Percentiles rank a stretch among this genome's conserved stretches.
phyloP scores from a whole-genome alignment of 1,140 invertebrate species.

The Drosophila simulans region DNA sequence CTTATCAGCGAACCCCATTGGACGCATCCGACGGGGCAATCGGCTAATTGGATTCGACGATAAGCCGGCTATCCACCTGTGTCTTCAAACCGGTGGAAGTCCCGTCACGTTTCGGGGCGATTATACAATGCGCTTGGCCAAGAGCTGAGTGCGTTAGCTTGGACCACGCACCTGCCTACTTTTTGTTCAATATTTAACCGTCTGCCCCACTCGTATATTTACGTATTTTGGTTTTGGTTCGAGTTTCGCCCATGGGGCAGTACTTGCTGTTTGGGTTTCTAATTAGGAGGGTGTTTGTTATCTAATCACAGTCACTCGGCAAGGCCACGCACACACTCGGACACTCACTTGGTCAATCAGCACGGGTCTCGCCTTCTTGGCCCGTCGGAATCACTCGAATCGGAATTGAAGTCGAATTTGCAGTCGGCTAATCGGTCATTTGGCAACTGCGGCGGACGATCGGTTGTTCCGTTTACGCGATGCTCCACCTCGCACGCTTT shows the following conservation, averaged over 20 bases:
- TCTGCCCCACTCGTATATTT: background rate
- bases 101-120: conserved; percentile 61
- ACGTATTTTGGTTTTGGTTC: conserved; percentile 31
- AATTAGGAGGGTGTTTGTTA: conserved; percentile 66
- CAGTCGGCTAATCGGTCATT: conserved; percentile 10
- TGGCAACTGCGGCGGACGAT: conserved; percentile 24
- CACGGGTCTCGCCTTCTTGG: conserved; percentile 17
- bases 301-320: conserved; percentile 69
- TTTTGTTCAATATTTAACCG: conserved; percentile 3
- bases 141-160: conserved; percentile 37
- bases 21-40: conserved; percentile 12
- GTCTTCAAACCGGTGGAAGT: conserved; percentile 22
- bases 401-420: background rate
- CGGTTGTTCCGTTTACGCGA: conserved; percentile 55
- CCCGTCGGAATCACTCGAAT: conserved; percentile 6
- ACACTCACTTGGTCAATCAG: conserved; percentile 39
- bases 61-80: conserved; percentile 26
- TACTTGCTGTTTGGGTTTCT: conserved; percentile 45
- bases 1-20: conserved; percentile 30
- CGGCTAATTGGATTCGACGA: conserved; percentile 50
- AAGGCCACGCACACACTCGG: conserved; percentile 28
- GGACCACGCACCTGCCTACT: conserved; percentile 36
- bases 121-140: conserved; percentile 68
- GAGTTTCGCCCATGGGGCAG: conserved; percentile 44
- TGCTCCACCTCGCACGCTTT: conserved; percentile 69